These are phyloP conservation scores for Sapajus apella DNA, from an alignment of 2,113 vertebrate species.

Conservation along the genomic window DNA sequence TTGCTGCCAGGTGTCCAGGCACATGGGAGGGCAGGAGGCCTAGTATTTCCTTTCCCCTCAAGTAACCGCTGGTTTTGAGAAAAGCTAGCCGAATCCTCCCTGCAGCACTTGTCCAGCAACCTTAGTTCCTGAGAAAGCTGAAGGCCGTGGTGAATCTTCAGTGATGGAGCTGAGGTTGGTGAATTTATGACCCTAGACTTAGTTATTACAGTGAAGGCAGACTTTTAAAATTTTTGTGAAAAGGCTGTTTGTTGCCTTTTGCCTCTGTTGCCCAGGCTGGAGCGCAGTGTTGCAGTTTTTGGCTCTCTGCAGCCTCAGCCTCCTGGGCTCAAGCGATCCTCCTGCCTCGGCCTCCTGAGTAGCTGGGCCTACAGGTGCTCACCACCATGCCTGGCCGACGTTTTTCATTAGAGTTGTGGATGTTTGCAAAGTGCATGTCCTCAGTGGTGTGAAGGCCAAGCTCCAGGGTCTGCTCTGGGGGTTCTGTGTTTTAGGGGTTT, in stretches of 20 bases:
- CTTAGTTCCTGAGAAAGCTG: not conserved
- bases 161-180: not conserved
- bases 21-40: too few relatives aligned
- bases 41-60: too few relatives aligned
- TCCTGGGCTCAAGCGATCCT: not conserved
- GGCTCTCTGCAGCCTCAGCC: not conserved
- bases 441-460: accelerated
- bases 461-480: too few relatives aligned
- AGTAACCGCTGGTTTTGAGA: not conserved
- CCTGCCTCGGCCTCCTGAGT: not conserved
- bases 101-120: not conserved
- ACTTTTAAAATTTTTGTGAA: too few relatives aligned
- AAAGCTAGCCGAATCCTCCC: not conserved
- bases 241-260: too few relatives aligned
- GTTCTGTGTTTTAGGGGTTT: not conserved
- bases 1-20: too few relatives aligned
- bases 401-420: not conserved
- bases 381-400: too few relatives aligned
- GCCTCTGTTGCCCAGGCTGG: too few relatives aligned
- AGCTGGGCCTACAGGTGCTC: not conserved
- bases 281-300: too few relatives aligned
- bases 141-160: not conserved
- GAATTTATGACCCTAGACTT: not conserved
- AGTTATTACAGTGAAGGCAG: not conserved
- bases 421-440: accelerated